These are phyloP conservation scores for Lepilemur septentrionalis DNA, from an alignment of 2,797 vertebrate genomes.

Conservation along the genomic window DNA sequence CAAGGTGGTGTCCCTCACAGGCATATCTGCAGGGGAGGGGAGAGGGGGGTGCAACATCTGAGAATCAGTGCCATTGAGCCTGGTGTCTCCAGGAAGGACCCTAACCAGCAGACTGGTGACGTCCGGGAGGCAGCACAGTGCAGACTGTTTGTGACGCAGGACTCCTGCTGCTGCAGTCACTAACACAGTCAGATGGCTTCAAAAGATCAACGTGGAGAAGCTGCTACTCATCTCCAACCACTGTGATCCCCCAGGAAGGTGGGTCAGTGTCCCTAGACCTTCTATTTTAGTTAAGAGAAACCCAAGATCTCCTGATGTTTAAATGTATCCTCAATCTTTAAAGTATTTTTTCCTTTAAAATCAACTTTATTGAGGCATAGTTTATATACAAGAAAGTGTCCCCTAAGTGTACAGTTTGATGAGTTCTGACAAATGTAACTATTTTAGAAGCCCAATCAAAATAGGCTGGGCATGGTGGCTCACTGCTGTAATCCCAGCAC, in stretches of 20 bases:
- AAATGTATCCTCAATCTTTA: background rate
- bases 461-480: background rate
- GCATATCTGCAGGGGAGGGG: slow-evolving; percentile 64
- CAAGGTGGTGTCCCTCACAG: slow-evolving; percentile 33
- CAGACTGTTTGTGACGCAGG: fast-evolving
- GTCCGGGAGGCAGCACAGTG: fast-evolving
- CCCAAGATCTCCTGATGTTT: background rate
- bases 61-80: background rate
- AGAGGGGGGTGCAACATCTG: background rate
- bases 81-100: background rate
- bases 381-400: background rate
- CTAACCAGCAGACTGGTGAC: background rate
- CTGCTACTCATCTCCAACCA: background rate
- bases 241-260: background rate
- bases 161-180: background rate
- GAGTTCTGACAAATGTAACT: background rate
- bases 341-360: background rate
- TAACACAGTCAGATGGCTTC: background rate
- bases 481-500: background rate
- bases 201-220: background rate
- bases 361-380: background rate
- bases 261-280: background rate
- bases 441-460: background rate
- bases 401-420: background rate
- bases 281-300: background rate